phyloP scores from a whole-genome alignment of 1,140 invertebrate species.

The Cyphomyrmex costatus region DNA sequence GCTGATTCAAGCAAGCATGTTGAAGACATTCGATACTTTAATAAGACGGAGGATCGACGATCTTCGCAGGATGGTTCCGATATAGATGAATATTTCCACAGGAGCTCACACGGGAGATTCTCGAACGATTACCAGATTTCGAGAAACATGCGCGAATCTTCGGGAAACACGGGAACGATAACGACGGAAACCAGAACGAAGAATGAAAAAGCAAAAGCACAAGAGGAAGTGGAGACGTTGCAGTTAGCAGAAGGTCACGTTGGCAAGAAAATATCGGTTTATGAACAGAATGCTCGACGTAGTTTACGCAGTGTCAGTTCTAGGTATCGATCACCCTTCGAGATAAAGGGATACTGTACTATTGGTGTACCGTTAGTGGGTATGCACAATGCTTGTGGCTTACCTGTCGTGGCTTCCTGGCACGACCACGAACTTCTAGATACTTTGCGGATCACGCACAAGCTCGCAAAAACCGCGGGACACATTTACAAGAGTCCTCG shows the following conservation, averaged over 20 bases:
- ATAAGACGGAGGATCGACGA: not conserved
- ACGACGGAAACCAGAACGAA: constrained; percentile 14
- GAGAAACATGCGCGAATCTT: constrained; percentile 15
- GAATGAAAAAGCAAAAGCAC: not conserved
- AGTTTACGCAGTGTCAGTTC: constrained; percentile 20
- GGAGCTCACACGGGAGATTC: constrained; percentile 1
- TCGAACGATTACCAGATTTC: not conserved
- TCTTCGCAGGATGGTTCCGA: constrained; percentile 49
- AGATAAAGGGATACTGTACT: constrained; percentile 64
- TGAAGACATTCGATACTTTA: constrained; percentile 1
- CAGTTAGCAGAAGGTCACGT: constrained; percentile 72
- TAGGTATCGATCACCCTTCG: constrained; percentile 43
- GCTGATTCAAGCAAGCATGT: constrained; percentile 30
- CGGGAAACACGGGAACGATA: constrained; percentile 19
- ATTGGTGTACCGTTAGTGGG: constrained; percentile 84
- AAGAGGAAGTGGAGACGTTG: not conserved
- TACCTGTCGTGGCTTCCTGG: constrained; percentile 78
- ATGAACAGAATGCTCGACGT: constrained; percentile 78
- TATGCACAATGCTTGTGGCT: constrained; percentile 82
- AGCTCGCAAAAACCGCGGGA: constrained; percentile 42
- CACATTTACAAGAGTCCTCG: constrained; percentile 58
- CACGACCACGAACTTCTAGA: constrained; percentile 65
- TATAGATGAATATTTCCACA: constrained; percentile 60
- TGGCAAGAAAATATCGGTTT: constrained; percentile 81
- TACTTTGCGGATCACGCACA: constrained; percentile 44